Conservation (phyloP, 2,888 invertebrate genomes). For the Laspeyria flexula region DNA sequence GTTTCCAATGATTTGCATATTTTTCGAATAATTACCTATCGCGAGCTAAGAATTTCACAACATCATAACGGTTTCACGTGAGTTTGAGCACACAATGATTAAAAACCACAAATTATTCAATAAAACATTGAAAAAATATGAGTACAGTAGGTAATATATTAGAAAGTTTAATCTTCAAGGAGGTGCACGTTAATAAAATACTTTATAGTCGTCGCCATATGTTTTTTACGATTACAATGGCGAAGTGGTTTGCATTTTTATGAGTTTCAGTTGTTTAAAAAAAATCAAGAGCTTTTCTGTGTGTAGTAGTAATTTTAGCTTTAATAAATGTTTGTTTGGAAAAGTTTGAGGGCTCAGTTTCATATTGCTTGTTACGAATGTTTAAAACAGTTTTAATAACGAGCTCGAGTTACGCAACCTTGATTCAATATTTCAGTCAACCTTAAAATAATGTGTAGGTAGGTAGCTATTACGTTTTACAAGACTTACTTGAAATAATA, state of each 20-base stretch:
- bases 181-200: conserved; percentile 2
- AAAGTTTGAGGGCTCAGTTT: background rate
- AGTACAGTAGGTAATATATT: too few species aligned
- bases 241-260: conserved; percentile 12
- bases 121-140: too few species aligned
- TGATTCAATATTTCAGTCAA: background rate
- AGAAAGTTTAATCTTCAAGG: too few species aligned
- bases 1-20: too few species aligned
- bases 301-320: conserved; percentile 9
- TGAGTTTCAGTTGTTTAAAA: conserved; percentile 17
- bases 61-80: too few species aligned
- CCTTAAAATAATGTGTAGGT: too few species aligned
- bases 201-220: conserved; percentile 21
- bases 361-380: background rate
- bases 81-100: too few species aligned
- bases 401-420: background rate
- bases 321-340: conserved; percentile 5
- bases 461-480: too few species aligned
- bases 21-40: too few species aligned
- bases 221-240: conserved; percentile 15
- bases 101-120: too few species aligned
- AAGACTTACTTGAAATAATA: too few species aligned
- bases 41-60: too few species aligned
- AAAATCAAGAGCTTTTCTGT: conserved; percentile 13
- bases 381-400: background rate